Conservation (phyloP, 2,888 invertebrate species). For the Deladenus siricidicola region DNA sequence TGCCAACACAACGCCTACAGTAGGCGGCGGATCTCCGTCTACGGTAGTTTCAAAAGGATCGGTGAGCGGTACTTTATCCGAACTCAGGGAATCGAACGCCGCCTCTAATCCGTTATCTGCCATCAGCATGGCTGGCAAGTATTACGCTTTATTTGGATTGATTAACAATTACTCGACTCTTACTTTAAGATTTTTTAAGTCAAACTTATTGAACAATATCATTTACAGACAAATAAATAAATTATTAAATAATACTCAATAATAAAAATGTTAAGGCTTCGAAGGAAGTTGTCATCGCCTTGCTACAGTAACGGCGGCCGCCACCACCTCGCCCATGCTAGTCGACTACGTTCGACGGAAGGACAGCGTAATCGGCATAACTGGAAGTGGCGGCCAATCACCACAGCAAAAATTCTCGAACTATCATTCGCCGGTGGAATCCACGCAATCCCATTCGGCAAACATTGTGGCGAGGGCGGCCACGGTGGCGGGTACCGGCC, state of each 20-base stretch:
- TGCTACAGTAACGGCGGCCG: constrained; percentile 7
- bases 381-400: too few relatives aligned
- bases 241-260: not conserved
- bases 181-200: too few relatives aligned
- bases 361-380: too few relatives aligned
- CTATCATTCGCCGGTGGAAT: too few relatives aligned
- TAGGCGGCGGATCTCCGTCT: not conserved
- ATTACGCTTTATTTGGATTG: too few relatives aligned
- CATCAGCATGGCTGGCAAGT: not conserved
- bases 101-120: not conserved
- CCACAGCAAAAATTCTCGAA: too few relatives aligned
- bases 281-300: not conserved
- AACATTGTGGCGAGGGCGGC: not conserved
- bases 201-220: too few relatives aligned
- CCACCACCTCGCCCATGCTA: constrained; percentile 6
- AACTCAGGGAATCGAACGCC: not conserved
- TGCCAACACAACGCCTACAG: not conserved
- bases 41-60: too few relatives aligned
- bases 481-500: not conserved
- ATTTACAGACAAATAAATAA: not conserved
- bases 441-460: too few relatives aligned
- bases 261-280: not conserved
- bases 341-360: constrained; percentile 2
- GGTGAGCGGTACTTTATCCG: too few relatives aligned
- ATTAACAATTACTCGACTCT: too few relatives aligned